Evolutionary conservation across 2,797 vertebrate species (phyloP).

Genomic region (Xerus rutilus): DNA sequence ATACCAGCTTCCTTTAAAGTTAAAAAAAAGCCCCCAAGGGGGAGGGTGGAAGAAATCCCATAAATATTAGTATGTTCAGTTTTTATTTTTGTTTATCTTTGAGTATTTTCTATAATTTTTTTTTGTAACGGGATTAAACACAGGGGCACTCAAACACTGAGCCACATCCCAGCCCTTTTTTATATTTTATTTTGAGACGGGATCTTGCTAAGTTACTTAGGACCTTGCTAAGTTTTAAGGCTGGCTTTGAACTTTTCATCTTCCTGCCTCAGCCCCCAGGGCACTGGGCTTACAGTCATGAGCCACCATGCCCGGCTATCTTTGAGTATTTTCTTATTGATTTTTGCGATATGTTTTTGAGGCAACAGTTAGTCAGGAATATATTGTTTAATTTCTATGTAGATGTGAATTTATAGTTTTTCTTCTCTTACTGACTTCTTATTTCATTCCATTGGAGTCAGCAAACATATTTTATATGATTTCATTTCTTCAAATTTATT

Average conservation of each 20-base stretch:
- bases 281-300: no score
- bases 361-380: not conserved
- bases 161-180: no score
- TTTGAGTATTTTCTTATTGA: not conserved
- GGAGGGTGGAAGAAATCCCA: not conserved
- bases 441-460: not conserved
- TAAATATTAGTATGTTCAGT: not conserved
- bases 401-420: not conserved
- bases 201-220: no score
- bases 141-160: no score
- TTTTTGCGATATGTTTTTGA: not conserved
- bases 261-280: no score
- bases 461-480: not conserved
- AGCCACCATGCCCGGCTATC: not conserved
- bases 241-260: no score
- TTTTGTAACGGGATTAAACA: no score
- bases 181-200: no score
- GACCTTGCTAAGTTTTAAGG: no score
- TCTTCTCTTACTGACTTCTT: not conserved
- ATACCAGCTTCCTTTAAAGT: slow-evolving; percentile 55
- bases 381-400: not conserved
- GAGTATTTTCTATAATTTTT: not conserved
- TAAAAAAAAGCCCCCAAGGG: not conserved
- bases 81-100: not conserved
- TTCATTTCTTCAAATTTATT: not conserved